Percentiles rank a stretch among this genome's conserved stretches.
phyloP scores from a whole-genome alignment of 2,888 invertebrate species.

The Panopea generosa region DNA sequence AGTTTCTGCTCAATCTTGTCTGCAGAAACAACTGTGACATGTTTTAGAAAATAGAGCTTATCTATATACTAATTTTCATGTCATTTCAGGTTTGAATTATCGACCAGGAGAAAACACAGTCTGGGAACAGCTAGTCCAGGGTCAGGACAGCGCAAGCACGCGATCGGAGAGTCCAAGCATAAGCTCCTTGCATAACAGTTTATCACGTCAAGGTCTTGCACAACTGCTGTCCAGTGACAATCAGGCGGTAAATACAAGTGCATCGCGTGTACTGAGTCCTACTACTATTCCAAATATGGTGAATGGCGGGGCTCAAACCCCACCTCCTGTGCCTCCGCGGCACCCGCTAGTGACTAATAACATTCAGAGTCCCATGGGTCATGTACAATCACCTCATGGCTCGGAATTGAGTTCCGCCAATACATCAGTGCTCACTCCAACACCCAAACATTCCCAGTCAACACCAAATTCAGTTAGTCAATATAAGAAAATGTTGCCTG shows the following conservation, averaged over 20 bases:
- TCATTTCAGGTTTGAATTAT: background rate
- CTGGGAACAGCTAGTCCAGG: constrained; percentile 90
- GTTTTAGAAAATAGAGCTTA: no score
- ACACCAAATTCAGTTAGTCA: constrained; percentile 35
- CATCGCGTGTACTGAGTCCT: constrained; percentile 44
- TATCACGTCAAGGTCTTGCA: constrained; percentile 21
- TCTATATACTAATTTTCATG: no score
- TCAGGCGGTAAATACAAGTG: constrained; percentile 12
- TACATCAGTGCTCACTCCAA: constrained; percentile 28
- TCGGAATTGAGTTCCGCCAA: constrained; percentile 33
- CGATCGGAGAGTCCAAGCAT: constrained; percentile 79
- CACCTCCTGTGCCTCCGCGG: constrained; percentile 85
- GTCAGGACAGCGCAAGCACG: constrained; percentile 94
- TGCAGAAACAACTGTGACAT: no score
- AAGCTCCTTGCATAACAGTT: constrained; percentile 24
- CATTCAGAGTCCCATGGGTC: constrained; percentile 57
- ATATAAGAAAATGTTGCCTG: constrained; percentile 27
- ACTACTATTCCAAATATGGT: constrained; percentile 52
- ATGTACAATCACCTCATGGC: constrained; percentile 67
- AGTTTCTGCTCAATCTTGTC: no score
- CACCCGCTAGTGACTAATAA: constrained; percentile 64
- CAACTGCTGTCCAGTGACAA: constrained; percentile 32
- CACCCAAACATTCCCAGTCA: constrained; percentile 46
- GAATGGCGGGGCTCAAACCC: constrained; percentile 85
- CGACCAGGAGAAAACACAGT: constrained; percentile 47